A percentile compares a stretch with the other conserved stretches of the same genome.
Evolutionary conservation across 2,113 vertebrate species (phyloP).

Genomic region (Catagonus wagneri): DNA sequence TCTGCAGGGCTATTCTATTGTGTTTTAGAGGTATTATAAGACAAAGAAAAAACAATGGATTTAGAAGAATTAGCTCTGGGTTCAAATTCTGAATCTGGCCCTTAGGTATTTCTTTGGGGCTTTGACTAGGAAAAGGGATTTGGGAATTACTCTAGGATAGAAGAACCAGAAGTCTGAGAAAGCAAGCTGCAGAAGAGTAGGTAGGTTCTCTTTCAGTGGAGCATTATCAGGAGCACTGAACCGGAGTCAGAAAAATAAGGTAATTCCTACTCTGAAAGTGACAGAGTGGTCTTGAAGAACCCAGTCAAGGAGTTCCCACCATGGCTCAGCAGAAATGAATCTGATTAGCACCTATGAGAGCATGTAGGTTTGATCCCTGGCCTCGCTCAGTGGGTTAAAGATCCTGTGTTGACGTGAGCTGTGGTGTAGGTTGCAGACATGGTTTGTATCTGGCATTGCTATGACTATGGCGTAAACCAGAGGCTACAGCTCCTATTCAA

Average conservation of each 20-base stretch:
- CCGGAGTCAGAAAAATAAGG: not conserved
- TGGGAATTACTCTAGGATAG: not conserved
- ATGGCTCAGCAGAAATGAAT: too few relatives aligned
- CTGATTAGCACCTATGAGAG: too few relatives aligned
- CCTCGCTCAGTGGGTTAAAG: too few relatives aligned
- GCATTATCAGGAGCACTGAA: not conserved
- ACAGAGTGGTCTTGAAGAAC: conserved; percentile 39
- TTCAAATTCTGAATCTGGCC: conserved; percentile 21
- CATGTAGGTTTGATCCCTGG: too few relatives aligned
- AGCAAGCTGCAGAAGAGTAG: not conserved
- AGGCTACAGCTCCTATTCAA: too few relatives aligned
- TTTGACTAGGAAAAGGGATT: not conserved
- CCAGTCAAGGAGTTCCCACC: too few relatives aligned
- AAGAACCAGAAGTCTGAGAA: not conserved
- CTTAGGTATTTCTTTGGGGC: not conserved
- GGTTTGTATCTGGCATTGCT: too few relatives aligned
- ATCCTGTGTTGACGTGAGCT: too few relatives aligned
- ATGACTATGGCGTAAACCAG: too few relatives aligned
- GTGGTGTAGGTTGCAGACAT: too few relatives aligned
- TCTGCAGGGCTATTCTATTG: not conserved
- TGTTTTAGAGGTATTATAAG: conserved; percentile 23
- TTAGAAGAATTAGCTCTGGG: not conserved
- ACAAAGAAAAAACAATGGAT: not conserved
- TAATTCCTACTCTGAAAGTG: not conserved
- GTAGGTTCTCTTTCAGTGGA: not conserved